phyloP scores from a whole-genome alignment of 35 echinoderm and acorn worm species.

The Patiria miniata region DNA sequence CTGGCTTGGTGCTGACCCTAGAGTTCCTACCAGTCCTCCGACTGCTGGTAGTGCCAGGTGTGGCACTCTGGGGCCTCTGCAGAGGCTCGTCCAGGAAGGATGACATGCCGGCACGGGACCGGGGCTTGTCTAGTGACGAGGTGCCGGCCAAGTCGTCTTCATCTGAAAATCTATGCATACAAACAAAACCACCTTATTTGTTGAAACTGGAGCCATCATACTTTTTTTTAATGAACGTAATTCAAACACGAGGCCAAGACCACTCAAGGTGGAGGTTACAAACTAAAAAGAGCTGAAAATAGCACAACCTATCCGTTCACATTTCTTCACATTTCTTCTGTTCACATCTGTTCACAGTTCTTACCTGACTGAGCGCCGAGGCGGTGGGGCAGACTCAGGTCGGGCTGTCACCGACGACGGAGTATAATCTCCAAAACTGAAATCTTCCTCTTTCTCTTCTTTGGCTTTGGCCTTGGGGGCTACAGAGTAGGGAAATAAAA shows the following conservation, averaged over 20 bases:
- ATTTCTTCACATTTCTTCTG: too few species aligned
- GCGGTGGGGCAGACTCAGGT: conserved; percentile 83
- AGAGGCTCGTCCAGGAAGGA: background rate
- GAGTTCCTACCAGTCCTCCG: conserved; percentile 31
- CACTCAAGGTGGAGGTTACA: too few species aligned
- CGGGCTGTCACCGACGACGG: conserved; percentile 79
- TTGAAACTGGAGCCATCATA: background rate
- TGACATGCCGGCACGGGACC: conserved; percentile 12
- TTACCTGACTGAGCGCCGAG: conserved; percentile 80
- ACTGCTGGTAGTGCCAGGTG: background rate
- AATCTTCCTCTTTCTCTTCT: conserved; percentile 80
- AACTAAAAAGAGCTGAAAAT: too few species aligned
- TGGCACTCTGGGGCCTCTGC: background rate
- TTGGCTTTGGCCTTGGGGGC: conserved; percentile 42
- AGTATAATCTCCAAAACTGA: conserved; percentile 83
- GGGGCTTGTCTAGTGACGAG: conserved; percentile 61
- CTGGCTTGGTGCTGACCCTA: background rate
- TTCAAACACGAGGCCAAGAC: background rate
- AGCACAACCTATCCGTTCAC: too few species aligned
- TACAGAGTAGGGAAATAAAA: background rate
- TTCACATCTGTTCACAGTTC: too few species aligned
- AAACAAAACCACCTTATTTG: background rate
- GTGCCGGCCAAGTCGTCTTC: conserved; percentile 59
- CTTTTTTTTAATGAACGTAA: background rate
- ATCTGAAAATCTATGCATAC: conserved; percentile 63